Evolutionary conservation across 2,797 vertebrate species (phyloP).

Genomic region (Loris lydekkerianus): DNA sequence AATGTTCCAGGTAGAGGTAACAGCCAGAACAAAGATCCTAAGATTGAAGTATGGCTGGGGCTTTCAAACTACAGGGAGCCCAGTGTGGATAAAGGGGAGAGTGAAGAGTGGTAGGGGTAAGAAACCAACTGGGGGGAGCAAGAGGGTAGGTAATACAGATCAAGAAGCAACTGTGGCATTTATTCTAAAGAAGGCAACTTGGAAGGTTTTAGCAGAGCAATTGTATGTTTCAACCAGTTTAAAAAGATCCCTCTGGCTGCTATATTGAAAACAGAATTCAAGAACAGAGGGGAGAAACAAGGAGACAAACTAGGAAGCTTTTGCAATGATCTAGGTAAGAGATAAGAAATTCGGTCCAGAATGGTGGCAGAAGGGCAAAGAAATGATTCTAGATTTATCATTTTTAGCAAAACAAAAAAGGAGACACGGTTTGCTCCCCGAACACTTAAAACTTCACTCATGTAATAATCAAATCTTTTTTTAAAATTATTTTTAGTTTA

Average conservation of each 20-base stretch:
- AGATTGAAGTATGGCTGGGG: not conserved
- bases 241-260: not conserved
- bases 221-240: not conserved
- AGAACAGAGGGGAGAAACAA: not conserved
- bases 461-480: not conserved
- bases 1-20: not conserved
- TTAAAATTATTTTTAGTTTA: not conserved
- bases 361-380: not conserved
- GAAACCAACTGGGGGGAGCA: not conserved
- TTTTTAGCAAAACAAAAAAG: conserved; percentile 27
- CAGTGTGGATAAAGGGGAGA: not conserved
- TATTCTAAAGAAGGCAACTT: not conserved
- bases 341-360: not conserved
- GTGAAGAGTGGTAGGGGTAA: not conserved
- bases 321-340: not conserved
- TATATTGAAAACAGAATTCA: not conserved
- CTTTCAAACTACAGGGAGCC: not conserved
- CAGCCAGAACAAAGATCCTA: not conserved
- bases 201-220: not conserved
- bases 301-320: not conserved
- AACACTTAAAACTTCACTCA: not conserved
- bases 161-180: not conserved
- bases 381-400: not conserved
- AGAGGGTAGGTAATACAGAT: not conserved
- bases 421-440: not conserved